phyloP scores from a whole-genome alignment of 1,140 invertebrate genomes.

The Drosophila nigrodunni region DNA sequence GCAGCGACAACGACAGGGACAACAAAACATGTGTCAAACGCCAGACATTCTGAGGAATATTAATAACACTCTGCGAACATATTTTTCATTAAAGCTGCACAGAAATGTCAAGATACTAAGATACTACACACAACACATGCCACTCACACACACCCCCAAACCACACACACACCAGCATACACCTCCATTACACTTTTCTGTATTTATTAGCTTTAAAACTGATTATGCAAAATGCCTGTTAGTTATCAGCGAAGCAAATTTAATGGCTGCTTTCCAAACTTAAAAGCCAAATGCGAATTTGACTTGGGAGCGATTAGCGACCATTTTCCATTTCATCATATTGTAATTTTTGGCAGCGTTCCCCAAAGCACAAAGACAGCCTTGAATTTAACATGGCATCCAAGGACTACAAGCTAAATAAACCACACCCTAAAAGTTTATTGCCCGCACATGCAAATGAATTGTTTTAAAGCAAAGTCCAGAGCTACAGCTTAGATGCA shows the following conservation, averaged over 20 bases:
- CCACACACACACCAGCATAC: slow-evolving; percentile 6
- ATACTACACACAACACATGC: slow-evolving; percentile 31
- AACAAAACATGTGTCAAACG: slow-evolving; percentile 83
- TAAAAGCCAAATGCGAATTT: slow-evolving; percentile 22
- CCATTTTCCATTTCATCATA: slow-evolving; percentile 30
- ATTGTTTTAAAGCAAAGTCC: background rate
- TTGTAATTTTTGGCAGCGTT: slow-evolving; percentile 17
- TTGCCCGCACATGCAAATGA: slow-evolving; percentile 39
- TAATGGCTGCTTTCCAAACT: slow-evolving; percentile 58
- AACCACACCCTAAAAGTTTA: slow-evolving; percentile 25
- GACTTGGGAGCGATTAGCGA: slow-evolving; percentile 45
- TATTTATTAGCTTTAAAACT: slow-evolving; percentile 38
- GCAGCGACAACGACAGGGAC: slow-evolving; percentile 52
- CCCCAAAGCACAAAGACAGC: slow-evolving; percentile 13
- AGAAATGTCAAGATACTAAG: slow-evolving; percentile 62
- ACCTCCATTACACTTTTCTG: slow-evolving; percentile 3
- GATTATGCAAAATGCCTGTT: slow-evolving; percentile 42
- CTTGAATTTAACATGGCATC: slow-evolving; percentile 36
- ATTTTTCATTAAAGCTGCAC: slow-evolving; percentile 81
- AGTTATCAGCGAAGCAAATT: slow-evolving; percentile 36
- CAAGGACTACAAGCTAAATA: slow-evolving; percentile 17
- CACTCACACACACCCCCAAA: slow-evolving; percentile 18
- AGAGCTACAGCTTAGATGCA: slow-evolving; percentile 19
- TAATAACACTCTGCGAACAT: slow-evolving; percentile 78
- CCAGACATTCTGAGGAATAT: slow-evolving; percentile 81